Evolutionary conservation across 2,797 vertebrate species (phyloP), one percentile per base, ranked within the genome.

Genomic region (Lycodopsis pacificus): DNA sequence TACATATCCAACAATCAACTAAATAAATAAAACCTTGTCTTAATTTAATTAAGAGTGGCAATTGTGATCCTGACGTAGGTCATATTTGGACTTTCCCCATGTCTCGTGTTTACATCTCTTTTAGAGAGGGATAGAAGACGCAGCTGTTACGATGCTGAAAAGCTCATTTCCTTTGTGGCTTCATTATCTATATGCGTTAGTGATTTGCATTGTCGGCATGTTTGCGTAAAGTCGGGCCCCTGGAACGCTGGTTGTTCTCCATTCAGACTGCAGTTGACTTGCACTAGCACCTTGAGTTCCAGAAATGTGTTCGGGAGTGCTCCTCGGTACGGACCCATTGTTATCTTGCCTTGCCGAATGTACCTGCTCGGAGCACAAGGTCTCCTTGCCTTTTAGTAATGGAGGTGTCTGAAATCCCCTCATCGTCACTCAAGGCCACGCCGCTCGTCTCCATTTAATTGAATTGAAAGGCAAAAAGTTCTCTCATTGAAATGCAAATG

Each of bases 401-500:
- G 32, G 65, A 65, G 42, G 51, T 72, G 62, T 74, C 46, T 81
- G 65, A 27, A 27, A 27, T 27, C 34, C 56, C 70, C 71, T 36
- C 73, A 69, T 77, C n/a, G 44, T 44, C 48, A 17, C 71, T 14
- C 64, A 59, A 17, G 57, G 42, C 42, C 71, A 53, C 68, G 2
- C 27, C 53, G 32, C 73, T 66, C 58, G 7, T 77, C 57, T 78
- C 42, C 51, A 56, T 89, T 81, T 59, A 82, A 85, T 82, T 86
- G 46, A 84, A 85, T 75, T 76, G 71, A 61, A 79, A 84, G 68
- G 68, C 77, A 75, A 84, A 90, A 90, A 73, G 53, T 25, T 64
- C 34, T 82, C 77, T 59, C 81, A 83, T 91, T 91, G 86, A 81
- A 81, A 91, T 91, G 76, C 84, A 91, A 92, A 90, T 85, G 53